Evolutionary conservation across 2,888 invertebrate species (phyloP).

Genomic region (Metallyticus violacea): DNA sequence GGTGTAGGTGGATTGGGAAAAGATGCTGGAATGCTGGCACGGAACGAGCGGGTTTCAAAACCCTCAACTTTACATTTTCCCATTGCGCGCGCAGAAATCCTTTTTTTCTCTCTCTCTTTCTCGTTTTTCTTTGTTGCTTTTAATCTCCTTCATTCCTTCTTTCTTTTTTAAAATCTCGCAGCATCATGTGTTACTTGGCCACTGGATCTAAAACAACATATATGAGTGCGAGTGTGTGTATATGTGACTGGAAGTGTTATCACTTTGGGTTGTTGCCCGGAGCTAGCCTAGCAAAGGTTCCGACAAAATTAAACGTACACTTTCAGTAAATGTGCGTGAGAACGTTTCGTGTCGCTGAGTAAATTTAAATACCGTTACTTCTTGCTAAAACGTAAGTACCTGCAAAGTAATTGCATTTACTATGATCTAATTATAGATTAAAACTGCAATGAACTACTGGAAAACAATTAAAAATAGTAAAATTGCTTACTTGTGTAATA

Average conservation of each 20-base stretch:
- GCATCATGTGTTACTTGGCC: neutral
- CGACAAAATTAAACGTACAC: neutral
- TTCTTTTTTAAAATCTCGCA: neutral
- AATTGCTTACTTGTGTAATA: no score
- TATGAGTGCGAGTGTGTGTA: neutral
- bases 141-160: neutral
- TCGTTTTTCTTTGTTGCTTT: neutral
- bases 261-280: neutral
- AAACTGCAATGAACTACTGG: neutral
- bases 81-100: conserved; percentile 13
- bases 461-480: neutral
- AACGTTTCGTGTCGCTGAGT: neutral
- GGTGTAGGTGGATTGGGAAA: conserved; percentile 14
- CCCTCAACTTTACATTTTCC: conserved; percentile 10
- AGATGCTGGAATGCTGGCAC: conserved; percentile 12
- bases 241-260: neutral
- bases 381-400: neutral
- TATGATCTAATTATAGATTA: neutral
- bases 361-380: neutral
- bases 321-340: neutral
- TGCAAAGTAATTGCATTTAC: neutral
- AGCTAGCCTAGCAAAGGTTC: neutral
- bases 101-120: neutral
- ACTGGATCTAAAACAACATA: neutral
- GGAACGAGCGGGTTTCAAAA: conserved; percentile 6